A percentile compares a stretch with the other conserved stretches of the same genome.
phyloP scores from a whole-genome alignment of 64 coral and sea anemone species.

The Actinia equina region DNA sequence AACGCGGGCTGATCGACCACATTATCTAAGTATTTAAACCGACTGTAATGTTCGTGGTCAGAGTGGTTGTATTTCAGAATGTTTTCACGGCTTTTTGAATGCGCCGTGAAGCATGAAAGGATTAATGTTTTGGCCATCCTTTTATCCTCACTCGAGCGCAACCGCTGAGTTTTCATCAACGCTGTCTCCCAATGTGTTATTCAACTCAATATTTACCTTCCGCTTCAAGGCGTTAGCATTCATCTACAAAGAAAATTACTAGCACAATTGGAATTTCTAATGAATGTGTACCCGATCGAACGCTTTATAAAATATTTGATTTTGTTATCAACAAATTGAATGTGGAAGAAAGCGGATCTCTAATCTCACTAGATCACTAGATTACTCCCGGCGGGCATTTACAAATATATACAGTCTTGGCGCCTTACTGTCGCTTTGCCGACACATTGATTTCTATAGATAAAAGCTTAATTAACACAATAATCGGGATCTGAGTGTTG shows the following conservation, averaged over 20 bases:
- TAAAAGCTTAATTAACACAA: constrained; percentile 99
- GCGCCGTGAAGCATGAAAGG: constrained; percentile 48
- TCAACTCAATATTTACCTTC: constrained; percentile 72
- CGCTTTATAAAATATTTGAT: constrained; percentile 97
- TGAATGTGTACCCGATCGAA: constrained; percentile 73
- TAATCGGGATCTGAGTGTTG: constrained; percentile 97
- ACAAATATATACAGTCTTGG: constrained; percentile 85
- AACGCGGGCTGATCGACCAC: constrained; percentile 52
- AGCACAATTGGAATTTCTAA: constrained; percentile 80
- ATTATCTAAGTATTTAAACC: constrained; percentile 34
- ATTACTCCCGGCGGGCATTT: constrained; percentile 76
- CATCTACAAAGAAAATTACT: constrained; percentile 82
- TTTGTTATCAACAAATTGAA: constrained; percentile 98
- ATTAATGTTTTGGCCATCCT: constrained; percentile 15
- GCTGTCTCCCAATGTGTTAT: constrained; percentile 39
- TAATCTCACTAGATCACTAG: constrained; percentile 57
- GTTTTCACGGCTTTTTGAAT: constrained; percentile 68
- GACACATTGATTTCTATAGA: constrained; percentile 97
- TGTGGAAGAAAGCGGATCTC: constrained; percentile 80
- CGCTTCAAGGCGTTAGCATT: constrained; percentile 57
- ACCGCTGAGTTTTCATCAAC: constrained; percentile 29
- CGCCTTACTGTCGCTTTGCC: constrained; percentile 72
- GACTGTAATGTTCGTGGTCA: constrained; percentile 52
- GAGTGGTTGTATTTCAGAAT: constrained; percentile 40
- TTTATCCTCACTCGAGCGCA: constrained; percentile 29